Evolutionary conservation across 2,113 vertebrate species (phyloP), one percentile per base, ranked within the genome.

Genomic region (Cephalopterus ornatus): DNA sequence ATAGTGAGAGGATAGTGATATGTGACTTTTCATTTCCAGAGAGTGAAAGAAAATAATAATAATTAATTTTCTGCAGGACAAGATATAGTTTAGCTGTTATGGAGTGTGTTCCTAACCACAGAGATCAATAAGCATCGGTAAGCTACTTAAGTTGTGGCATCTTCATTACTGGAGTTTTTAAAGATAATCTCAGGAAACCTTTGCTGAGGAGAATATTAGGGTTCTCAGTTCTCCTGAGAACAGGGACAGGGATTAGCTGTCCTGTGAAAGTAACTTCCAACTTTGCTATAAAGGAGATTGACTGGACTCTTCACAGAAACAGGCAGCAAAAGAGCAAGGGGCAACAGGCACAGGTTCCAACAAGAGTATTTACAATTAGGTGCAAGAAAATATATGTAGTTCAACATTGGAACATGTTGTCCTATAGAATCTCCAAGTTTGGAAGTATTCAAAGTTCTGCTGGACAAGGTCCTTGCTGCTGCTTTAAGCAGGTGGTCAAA

Each of bases 11-110:
- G 5, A 4, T 86, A 11, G 7, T 46, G 39, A 91, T 77, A 66
- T 14, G 22, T 27, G 42, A 63, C 32, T 84, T 88, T 63, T 84
- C 33, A 90, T 74, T 92, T 93, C 42, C 11, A 72, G 22, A 13
- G 6, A 84, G 12, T 53, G 16, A 93, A 93, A 86, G 35, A 86
- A 93, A 93, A 92, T 27, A 89, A 53, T 71, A 80, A 70, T 63
- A 87, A 87, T 50, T 85, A 73, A 62, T 80, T 86, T 84, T 84
- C 21, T 63, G 37, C 58, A 78, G 30, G 47, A 74, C 11, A 71
- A 77, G 21, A 20, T 63, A 55, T 2, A 44, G 30, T 59, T 95
- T 84, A 63, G 53, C 7, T 74, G 59, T 59, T 89, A 77, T 20
- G 35, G 19, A 91, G 17, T 53, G 10, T 19, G 6, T 47, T 89